These are phyloP conservation scores for Phrynocephalus vlangalii DNA, from an alignment of 2,797 vertebrate species.

Conservation along the genomic window DNA sequence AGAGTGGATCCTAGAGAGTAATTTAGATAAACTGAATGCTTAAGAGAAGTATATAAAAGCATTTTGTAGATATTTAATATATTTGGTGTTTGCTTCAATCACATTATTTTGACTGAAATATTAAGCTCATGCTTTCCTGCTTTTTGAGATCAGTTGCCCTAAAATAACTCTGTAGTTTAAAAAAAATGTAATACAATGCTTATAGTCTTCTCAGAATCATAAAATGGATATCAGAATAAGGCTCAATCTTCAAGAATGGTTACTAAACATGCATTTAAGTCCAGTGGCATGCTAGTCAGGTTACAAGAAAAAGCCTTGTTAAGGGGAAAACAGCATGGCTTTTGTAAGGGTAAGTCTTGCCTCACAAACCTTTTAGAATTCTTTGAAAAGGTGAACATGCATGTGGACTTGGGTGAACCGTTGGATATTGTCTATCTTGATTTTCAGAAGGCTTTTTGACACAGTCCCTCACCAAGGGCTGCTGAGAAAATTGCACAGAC, in stretches of 20 bases:
- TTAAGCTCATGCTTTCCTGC: neutral
- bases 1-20: neutral
- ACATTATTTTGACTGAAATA: neutral
- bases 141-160: neutral
- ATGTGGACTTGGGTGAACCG: too few species aligned
- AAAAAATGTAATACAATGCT: neutral
- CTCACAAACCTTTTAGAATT: too few species aligned
- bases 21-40: constrained; percentile 13
- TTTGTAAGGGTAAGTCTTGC: too few species aligned
- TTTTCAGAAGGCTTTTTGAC: too few species aligned
- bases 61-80: neutral
- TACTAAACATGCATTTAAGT: neutral
- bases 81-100: constrained; percentile 3
- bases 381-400: too few species aligned
- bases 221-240: neutral
- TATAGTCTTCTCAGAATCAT: too few species aligned
- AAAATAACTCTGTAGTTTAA: neutral
- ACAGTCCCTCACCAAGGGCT: too few species aligned
- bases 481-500: too few species aligned
- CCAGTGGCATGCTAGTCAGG: neutral
- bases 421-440: too few species aligned
- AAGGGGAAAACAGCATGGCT: too few species aligned
- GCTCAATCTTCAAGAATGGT: neutral
- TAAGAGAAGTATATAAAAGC: neutral
- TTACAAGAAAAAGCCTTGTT: neutral